Evolutionary conservation across 2,888 invertebrate genomes (phyloP).

Genomic region (Abrostola triplasia): DNA sequence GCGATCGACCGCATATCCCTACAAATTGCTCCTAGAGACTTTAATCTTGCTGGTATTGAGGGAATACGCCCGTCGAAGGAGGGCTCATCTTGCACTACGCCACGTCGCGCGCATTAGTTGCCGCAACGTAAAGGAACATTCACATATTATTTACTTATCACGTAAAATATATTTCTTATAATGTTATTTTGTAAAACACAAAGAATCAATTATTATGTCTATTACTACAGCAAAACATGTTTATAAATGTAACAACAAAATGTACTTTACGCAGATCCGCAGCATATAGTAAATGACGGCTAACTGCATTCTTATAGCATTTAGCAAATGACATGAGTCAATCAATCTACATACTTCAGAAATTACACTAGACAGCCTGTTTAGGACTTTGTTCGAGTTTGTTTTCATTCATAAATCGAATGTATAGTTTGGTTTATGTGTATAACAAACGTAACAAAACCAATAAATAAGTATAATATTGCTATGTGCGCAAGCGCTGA

Average conservation of each 20-base stretch:
- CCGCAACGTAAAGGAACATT: conserved; percentile 73
- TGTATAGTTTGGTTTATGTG: background rate
- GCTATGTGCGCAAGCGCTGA: conserved; percentile 52
- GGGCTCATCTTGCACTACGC: conserved; percentile 47
- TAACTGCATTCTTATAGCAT: too few species aligned
- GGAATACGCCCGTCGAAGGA: conserved; percentile 59
- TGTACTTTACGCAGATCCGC: too few species aligned
- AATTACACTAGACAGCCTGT: too few species aligned
- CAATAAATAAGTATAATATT: conserved; percentile 39
- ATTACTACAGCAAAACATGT: too few species aligned
- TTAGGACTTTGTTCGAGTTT: background rate
- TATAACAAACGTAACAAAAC: conserved; percentile 14
- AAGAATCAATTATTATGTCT: too few species aligned
- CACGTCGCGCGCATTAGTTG: conserved; percentile 50
- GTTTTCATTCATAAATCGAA: background rate
- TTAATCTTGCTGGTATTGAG: conserved; percentile 79
- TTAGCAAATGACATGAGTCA: too few species aligned
- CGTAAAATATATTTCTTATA: background rate
- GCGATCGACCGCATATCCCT: conserved; percentile 79
- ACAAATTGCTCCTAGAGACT: conserved; percentile 81
- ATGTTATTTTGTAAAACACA: too few species aligned
- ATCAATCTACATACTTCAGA: too few species aligned
- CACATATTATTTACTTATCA: conserved; percentile 73
- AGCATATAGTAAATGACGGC: too few species aligned
- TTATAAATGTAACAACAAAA: too few species aligned